These are phyloP conservation scores for Pycnomerus fuliginosus DNA, from an alignment of 2,888 invertebrate genomes.

Conservation along the genomic window DNA sequence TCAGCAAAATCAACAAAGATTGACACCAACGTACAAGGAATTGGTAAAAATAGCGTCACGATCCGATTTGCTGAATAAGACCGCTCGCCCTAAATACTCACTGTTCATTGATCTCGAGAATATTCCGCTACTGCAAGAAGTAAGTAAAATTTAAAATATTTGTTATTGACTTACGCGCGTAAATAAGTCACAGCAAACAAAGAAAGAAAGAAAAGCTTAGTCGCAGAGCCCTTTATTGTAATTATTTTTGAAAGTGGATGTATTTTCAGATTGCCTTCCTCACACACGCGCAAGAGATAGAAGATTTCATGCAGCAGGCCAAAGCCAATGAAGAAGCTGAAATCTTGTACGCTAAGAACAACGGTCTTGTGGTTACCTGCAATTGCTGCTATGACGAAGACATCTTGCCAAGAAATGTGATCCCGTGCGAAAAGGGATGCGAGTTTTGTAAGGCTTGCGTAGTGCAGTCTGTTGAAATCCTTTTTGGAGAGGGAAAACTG, in stretches of 20 bases:
- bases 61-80: too few relatives aligned
- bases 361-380: constrained; percentile 53
- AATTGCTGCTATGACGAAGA: constrained; percentile 60
- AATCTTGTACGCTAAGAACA: constrained; percentile 42
- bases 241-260: too few relatives aligned
- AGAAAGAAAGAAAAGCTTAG: too few relatives aligned
- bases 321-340: constrained; percentile 29
- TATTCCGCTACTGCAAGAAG: constrained; percentile 46
- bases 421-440: constrained; percentile 51
- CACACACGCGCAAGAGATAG: constrained; percentile 41
- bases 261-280: too few relatives aligned
- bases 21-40: neutral
- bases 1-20: constrained; percentile 1
- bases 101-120: constrained; percentile 29
- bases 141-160: too few relatives aligned
- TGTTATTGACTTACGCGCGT: too few relatives aligned
- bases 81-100: constrained; percentile 13
- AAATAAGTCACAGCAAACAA: too few relatives aligned
- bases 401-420: constrained; percentile 50
- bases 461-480: constrained; percentile 45
- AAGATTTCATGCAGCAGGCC: constrained; percentile 30
- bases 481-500: constrained; percentile 49
- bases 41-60: neutral
- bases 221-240: too few relatives aligned
- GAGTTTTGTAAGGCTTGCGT: constrained; percentile 54